phyloP scores from a whole-genome alignment of 2,113 vertebrate genomes.

The Pachyramphus minor region DNA sequence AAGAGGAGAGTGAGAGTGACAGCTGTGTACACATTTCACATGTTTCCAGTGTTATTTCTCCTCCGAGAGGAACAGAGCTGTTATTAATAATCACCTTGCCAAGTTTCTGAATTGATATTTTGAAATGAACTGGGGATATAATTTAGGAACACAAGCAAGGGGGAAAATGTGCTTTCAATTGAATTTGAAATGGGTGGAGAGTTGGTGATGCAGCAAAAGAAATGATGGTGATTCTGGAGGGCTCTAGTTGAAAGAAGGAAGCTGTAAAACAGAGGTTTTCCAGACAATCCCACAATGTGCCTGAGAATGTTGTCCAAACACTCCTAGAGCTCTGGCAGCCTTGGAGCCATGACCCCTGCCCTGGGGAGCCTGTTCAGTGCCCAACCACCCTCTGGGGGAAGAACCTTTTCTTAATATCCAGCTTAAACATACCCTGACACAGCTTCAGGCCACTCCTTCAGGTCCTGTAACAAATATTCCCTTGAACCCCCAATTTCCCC shows the following conservation, averaged over 20 bases:
- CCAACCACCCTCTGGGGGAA: neutral
- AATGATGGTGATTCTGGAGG: neutral
- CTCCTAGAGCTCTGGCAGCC: neutral
- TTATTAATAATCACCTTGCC: slow-evolving; percentile 60
- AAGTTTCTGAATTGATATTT: slow-evolving; percentile 44
- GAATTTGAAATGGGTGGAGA: slow-evolving; percentile 5
- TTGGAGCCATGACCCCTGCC: neutral
- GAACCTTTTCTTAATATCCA: neutral
- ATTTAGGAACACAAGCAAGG: slow-evolving; percentile 25
- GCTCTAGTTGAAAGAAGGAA: neutral
- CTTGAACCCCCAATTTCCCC: neutral
- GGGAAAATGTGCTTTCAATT: slow-evolving; percentile 44
- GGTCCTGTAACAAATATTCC: neutral
- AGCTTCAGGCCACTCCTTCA: neutral
- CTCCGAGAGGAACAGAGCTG: slow-evolving; percentile 22
- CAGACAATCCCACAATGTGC: neutral
- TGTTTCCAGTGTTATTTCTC: slow-evolving; percentile 37
- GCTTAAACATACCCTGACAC: neutral
- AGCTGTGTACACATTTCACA: slow-evolving; percentile 53
- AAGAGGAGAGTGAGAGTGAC: slow-evolving; percentile 29
- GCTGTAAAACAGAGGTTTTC: neutral
- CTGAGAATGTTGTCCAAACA: neutral
- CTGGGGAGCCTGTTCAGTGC: neutral
- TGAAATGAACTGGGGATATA: slow-evolving; percentile 24
- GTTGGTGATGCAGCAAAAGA: slow-evolving; percentile 13